Evolutionary conservation across 2,888 invertebrate species (phyloP).

Genomic region (Halictus ligatus): DNA sequence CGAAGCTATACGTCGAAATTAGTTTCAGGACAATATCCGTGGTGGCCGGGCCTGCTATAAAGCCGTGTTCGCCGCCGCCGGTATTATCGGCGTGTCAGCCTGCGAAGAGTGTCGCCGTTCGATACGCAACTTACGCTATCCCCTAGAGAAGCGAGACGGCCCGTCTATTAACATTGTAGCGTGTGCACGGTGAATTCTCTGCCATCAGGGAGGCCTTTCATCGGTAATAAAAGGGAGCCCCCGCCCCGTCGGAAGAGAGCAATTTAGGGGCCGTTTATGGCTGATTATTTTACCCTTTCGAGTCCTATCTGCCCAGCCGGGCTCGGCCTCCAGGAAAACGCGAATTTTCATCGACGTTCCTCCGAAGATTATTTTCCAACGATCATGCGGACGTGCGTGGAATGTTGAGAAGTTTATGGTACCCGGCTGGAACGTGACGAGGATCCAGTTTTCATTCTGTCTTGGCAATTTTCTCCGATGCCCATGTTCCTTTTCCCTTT

Average conservation of each 20-base stretch:
- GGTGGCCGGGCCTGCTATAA: conserved; percentile 34
- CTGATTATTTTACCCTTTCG: neutral
- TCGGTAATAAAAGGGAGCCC: conserved; percentile 12
- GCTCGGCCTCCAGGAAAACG: neutral
- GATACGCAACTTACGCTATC: conserved; percentile 61
- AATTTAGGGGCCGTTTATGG: conserved; percentile 16
- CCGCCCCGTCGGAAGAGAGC: neutral
- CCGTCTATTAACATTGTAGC: conserved; percentile 51
- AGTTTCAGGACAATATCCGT: conserved; percentile 59
- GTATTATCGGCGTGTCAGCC: conserved; percentile 59
- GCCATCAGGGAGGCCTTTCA: neutral
- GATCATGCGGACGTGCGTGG: neutral
- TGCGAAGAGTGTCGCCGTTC: conserved; percentile 59
- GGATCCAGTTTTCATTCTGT: neutral
- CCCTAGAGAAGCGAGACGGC: conserved; percentile 26
- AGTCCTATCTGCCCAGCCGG: neutral
- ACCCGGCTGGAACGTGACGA: neutral
- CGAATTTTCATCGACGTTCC: neutral
- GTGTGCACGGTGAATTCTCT: neutral
- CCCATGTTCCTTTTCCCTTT: neutral
- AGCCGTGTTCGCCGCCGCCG: conserved; percentile 36
- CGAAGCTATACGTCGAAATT: conserved; percentile 60
- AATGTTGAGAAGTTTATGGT: neutral
- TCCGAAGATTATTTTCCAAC: neutral
- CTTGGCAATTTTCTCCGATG: neutral